phyloP scores from a whole-genome alignment of 2,888 invertebrate species.

The Eumerus sabulonum region DNA sequence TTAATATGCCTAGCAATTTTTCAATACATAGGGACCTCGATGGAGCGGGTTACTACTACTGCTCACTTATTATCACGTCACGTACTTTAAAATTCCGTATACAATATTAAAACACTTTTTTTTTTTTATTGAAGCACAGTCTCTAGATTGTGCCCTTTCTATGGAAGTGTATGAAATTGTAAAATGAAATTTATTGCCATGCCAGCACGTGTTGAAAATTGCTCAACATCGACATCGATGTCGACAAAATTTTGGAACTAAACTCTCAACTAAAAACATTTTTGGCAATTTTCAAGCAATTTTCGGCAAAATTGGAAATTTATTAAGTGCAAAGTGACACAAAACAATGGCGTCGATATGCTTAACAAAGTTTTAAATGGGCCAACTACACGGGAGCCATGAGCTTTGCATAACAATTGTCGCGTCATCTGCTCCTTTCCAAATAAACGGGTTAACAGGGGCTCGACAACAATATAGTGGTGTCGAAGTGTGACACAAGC shows the following conservation, averaged over 20 bases:
- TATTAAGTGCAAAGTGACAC: slow-evolving; percentile 71
- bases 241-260: slow-evolving; percentile 69
- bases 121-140: slow-evolving; percentile 45
- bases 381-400: slow-evolving; percentile 64
- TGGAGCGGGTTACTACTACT: slow-evolving; percentile 46
- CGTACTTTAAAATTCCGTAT: slow-evolving; percentile 56
- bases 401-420: slow-evolving; percentile 63
- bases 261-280: slow-evolving; percentile 50
- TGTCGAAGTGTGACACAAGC: slow-evolving; percentile 53
- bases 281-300: slow-evolving; percentile 70
- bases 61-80: slow-evolving; percentile 48
- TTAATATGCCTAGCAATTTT: slow-evolving; percentile 18
- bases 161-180: slow-evolving; percentile 69
- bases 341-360: slow-evolving; percentile 71
- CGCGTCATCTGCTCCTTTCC: slow-evolving; percentile 53
- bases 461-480: slow-evolving; percentile 48
- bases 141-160: slow-evolving; percentile 23
- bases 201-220: slow-evolving; percentile 77
- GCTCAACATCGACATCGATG: slow-evolving; percentile 72
- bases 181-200: slow-evolving; percentile 76
- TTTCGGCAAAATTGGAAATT: slow-evolving; percentile 70
- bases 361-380: slow-evolving; percentile 69
- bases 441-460: slow-evolving; percentile 36
- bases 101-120: slow-evolving; percentile 57
- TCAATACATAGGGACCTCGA: slow-evolving; percentile 53